Base-by-base conservation (phyloP, 2,797 vertebrate genomes). In the Hyperoplus immaculatus region DNA sequence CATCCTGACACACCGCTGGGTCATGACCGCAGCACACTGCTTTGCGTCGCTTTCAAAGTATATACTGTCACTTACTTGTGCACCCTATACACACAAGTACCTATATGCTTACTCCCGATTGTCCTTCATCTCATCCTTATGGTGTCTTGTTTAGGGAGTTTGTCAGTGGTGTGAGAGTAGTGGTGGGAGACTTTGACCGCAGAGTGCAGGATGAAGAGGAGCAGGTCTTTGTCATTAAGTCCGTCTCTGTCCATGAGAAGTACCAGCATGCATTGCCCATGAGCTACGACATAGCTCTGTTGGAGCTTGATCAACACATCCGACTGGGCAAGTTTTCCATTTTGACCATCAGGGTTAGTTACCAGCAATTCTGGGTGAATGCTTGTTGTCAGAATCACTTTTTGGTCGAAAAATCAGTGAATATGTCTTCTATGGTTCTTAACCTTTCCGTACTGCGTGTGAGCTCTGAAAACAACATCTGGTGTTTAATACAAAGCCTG, bases 21-120 rank as follows among this genome's bases (percentile, higher is more conserved):
- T 98, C 51, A 78, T 97, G 80, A 97, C 96, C 0, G 97, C 97
- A 0, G 97, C 97, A 74, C 97, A 97, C 88, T 98, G 98, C 58
- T 84, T 97, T 64, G 18, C 86, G 8, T 86, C 80, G 1, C 13
- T 81, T 6, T 92, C 93, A 3, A 76, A 77, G 95, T 96, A 88
- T 41, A 16, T 10, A 8, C 8, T 15, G 12, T 15, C 51, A 4
- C 8, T 8, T 4, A 11, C n/a, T n/a, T 14, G 13, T 69, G 5
- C 15, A 6, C 5, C 1, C 12, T 21, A 2, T 53, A 18, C 5
- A 18, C 29, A 10, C 51, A 18, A 11, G 8, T 21, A 3, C 10
- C 8, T 18, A 7, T 18, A 18, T 53, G 16, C 18, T 53, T 21
- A 10, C 8, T 11, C 5, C 21, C 29, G 53, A 18, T 3, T 21